phyloP scores from a whole-genome alignment of 2,797 vertebrate genomes.

The Potorous gilbertii region DNA sequence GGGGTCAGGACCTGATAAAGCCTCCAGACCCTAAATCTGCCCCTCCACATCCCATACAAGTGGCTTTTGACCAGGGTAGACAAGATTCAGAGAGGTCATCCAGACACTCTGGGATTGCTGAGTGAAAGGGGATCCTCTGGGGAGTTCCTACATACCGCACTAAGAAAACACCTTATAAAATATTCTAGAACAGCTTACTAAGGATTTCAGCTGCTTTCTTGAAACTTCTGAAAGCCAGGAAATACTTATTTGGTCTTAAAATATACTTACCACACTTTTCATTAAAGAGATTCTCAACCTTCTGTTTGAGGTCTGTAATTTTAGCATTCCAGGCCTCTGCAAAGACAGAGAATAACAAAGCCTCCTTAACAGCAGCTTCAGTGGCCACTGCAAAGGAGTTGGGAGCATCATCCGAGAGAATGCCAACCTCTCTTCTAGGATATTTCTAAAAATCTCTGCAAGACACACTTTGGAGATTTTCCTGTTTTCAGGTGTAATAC shows the following conservation, averaged over 20 bases:
- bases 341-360: slow-evolving; percentile 29
- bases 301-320: slow-evolving; percentile 86
- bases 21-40: no score
- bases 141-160: background rate
- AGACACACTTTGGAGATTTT: background rate
- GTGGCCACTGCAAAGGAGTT: background rate
- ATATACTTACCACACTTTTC: slow-evolving; percentile 87
- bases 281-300: slow-evolving; percentile 87
- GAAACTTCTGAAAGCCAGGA: background rate
- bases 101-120: no score
- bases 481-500: background rate
- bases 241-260: background rate
- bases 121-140: background rate
- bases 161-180: background rate
- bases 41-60: no score
- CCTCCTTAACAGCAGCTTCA: background rate
- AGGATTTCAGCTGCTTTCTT: background rate
- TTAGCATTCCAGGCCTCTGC: slow-evolving; percentile 88
- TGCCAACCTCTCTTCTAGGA: background rate
- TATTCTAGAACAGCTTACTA: background rate
- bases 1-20: background rate
- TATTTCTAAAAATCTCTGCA: background rate
- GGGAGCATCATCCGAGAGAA: background rate
- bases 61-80: no score
- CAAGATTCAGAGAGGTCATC: background rate